Evolutionary conservation across 2,888 invertebrate genomes (phyloP).

Genomic region (Adela reaumurella): DNA sequence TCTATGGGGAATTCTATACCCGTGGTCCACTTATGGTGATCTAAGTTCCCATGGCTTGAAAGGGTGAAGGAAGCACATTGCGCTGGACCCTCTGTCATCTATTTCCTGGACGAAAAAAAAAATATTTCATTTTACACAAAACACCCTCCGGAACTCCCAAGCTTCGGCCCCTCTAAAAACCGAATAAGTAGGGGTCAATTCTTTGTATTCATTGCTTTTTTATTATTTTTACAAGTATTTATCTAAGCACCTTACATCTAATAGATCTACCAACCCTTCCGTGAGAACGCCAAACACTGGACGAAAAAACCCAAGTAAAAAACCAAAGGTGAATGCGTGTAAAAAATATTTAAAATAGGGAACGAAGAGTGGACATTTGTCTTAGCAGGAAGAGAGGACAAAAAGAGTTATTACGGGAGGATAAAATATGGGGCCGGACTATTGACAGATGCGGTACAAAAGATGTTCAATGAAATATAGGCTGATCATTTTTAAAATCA

Average conservation of each 20-base stretch:
- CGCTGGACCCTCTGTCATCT: background rate
- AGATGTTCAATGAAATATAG: too few species aligned
- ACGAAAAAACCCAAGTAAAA: background rate
- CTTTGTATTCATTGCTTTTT: background rate
- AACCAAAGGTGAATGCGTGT: background rate
- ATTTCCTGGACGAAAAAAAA: background rate
- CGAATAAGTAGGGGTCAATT: background rate
- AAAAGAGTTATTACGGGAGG: background rate
- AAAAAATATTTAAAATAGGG: background rate
- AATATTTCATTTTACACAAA: background rate
- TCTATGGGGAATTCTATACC: background rate
- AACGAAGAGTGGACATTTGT: background rate
- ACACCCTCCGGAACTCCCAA: background rate
- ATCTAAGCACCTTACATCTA: background rate
- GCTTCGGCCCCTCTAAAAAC: background rate
- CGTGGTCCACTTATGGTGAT: background rate
- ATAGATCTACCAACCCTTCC: conserved; percentile 5
- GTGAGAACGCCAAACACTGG: conserved; percentile 5
- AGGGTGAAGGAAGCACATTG: background rate
- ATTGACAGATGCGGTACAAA: background rate
- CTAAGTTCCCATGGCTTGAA: background rate
- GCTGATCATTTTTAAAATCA: too few species aligned
- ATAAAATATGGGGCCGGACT: background rate
- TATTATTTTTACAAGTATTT: background rate
- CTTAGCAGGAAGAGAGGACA: background rate